Evolutionary conservation across 2,888 invertebrate species (phyloP), one percentile per base, ranked within the genome.

Genomic region (Hesperia comma): DNA sequence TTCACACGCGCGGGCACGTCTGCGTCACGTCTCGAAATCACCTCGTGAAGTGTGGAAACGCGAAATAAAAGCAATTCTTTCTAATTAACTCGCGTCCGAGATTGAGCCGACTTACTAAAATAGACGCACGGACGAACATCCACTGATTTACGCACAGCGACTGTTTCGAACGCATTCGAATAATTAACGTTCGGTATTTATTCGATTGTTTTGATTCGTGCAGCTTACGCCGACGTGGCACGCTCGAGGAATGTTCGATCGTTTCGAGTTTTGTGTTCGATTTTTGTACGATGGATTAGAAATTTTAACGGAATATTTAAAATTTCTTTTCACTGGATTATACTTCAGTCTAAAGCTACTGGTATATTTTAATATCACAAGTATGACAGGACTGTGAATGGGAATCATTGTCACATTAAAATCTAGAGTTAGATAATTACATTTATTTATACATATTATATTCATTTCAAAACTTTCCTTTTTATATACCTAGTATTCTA

Each of bases 11-110:
- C 74, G 72, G 68, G 72, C 72, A 49, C 78, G 77, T 77, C 82
- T 84, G 82, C 83, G 88, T 89, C 89, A 87, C 82, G 77, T 82
- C 81, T 79, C 77, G 75, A 70, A 69, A 71, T 68, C 68, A 68
- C 75, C 79, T 78, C 81, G 78, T 79, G 82, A 83, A 85, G 86
- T 88, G 89, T 88, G 88, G 87, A 87, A 87, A 86, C 86, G 89
- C 87, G 80, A 90, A 92, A 92, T 92, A 92, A 92, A 90, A 92
- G 88, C 90, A 88, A 92, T 92, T 91, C 90, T 92, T 92, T 92
- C 88, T 92, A 92, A 92, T 92, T 91, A 92, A 86, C 89, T 80
- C 81, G 70, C 75, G 80, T 77, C 79, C 77, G 81, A 83, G 84
- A 86, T 85, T 83, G 86, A 85, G 83, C 77, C 81, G 82, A 71